phyloP scores from a whole-genome alignment of 1,140 invertebrate genomes.

The Drosophila busckii region DNA sequence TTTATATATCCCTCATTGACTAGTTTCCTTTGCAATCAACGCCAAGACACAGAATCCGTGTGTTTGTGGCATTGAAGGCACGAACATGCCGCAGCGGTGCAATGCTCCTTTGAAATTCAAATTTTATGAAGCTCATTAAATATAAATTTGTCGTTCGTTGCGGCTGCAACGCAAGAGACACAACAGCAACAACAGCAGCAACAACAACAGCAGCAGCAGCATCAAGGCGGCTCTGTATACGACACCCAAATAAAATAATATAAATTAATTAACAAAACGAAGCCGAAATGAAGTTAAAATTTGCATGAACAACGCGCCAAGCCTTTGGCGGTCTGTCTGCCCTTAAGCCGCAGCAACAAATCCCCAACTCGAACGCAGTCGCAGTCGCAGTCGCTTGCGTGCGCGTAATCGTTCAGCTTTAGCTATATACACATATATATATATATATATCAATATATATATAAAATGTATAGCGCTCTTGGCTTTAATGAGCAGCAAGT shows the following conservation, averaged over 20 bases:
- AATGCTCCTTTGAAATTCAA: slow-evolving; percentile 78
- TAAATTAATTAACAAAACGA: slow-evolving; percentile 79
- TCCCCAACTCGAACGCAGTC: background rate
- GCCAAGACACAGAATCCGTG: slow-evolving; percentile 18
- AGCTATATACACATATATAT: slow-evolving; percentile 14
- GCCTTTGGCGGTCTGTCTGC: slow-evolving; percentile 62
- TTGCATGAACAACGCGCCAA: slow-evolving; percentile 70
- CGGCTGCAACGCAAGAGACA: slow-evolving; percentile 28
- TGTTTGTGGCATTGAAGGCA: slow-evolving; percentile 13
- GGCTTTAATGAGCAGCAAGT: too few relatives aligned
- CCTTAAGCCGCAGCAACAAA: slow-evolving; percentile 6
- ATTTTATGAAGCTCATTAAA: slow-evolving; percentile 79
- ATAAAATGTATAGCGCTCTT: slow-evolving; percentile 13
- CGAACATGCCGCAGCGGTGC: slow-evolving; percentile 69
- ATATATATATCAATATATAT: slow-evolving; percentile 18
- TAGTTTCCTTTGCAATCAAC: slow-evolving; percentile 41
- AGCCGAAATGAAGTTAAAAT: slow-evolving; percentile 77
- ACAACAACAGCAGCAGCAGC: slow-evolving; percentile 25
- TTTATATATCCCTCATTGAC: slow-evolving; percentile 65
- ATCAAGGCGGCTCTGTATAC: slow-evolving; percentile 54
- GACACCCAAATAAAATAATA: slow-evolving; percentile 79
- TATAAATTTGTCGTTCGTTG: slow-evolving; percentile 78
- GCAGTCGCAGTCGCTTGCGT: slow-evolving; percentile 45
- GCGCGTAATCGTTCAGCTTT: slow-evolving; percentile 57
- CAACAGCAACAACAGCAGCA: background rate